Conservation (phyloP, 1,140 invertebrate species). For the Calliphora vicina region DNA sequence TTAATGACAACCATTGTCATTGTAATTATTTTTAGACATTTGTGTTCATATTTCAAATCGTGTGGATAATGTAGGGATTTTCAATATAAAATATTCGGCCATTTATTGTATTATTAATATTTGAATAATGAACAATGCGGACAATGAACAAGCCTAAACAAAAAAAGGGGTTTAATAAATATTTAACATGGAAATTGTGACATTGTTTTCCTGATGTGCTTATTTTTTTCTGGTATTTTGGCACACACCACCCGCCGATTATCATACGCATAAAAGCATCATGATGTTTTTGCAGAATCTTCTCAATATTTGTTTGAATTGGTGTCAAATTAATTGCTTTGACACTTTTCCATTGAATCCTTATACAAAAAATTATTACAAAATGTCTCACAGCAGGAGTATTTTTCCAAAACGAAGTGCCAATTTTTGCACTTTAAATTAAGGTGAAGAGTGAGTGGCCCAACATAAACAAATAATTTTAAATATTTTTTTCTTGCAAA, state of each 20-base stretch:
- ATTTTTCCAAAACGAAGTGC: neutral
- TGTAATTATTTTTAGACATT: neutral
- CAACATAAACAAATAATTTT: too few relatives aligned
- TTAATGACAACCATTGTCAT: neutral
- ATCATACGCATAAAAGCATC: neutral
- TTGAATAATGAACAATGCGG: neutral
- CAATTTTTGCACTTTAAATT: slow-evolving; percentile 18
- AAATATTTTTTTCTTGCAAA: too few relatives aligned
- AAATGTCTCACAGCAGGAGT: slow-evolving; percentile 18
- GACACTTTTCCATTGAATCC: slow-evolving; percentile 34
- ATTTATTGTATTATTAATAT: neutral
- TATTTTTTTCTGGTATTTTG: neutral
- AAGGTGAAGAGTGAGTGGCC: neutral
- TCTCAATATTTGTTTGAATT: neutral
- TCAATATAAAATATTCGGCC: neutral
- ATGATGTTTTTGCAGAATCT: neutral
- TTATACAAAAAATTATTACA: slow-evolving; percentile 11
- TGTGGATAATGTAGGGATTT: too few relatives aligned
- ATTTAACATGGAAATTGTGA: neutral
- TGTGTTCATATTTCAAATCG: too few relatives aligned
- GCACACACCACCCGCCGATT: neutral
- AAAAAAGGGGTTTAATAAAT: neutral
- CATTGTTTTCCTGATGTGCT: neutral
- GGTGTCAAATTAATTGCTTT: slow-evolving; percentile 32
- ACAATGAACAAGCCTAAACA: neutral